Evolutionary conservation across 35 echinoderm and acorn worm genomes (phyloP), one percentile per base, ranked within the genome.

Genomic region (Acanthaster planci): DNA sequence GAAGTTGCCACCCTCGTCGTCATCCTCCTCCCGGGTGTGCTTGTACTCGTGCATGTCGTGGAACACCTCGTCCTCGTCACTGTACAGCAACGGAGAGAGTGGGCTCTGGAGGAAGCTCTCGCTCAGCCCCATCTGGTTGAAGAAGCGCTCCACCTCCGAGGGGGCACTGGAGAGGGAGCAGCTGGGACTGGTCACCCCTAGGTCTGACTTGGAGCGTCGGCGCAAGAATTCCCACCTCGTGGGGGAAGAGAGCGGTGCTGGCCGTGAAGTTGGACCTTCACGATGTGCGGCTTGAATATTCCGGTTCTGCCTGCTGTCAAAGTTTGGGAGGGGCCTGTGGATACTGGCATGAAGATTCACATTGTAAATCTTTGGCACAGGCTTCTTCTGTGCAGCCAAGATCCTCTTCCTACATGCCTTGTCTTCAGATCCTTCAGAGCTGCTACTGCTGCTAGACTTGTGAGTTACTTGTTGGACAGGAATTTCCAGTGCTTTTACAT

Each of bases 81-180:
- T 82, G 42, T 84, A 87, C 2, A 36, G 18, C 19, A 83, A 39
- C 2, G 89, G 85, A 17, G 78, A 40, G 10, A 56, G 50, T 19
- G 90, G 50, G 6, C 85, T 67, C 18, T 87, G 56, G 18, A 95
- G 59, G 39, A 95, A 78, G 47, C 17, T 38, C 7, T 86, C 86
- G 10, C 91, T 89, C 22, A 95, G 72, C 47, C 93, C 93, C 93
- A 95, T 95, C 80, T 60, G 85, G 26, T 95, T 89, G 79, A 95
- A 95, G 57, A 95, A 95, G 14, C 51, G 37, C 42, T 95, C 86
- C 17, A 95, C 80, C 53, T 91, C 88, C 23, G 85, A 77, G 38
- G 59, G 79, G n/a, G 76, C 76, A 39, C 84, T 91, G 14, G 79
- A 47, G 18, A 68, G 36, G 38, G 79, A 44, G 34, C 55, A 52